Evolutionary conservation across 2,113 vertebrate species (phyloP), one percentile per base, ranked within the genome.

Genomic region (Seriola rivoliana): DNA sequence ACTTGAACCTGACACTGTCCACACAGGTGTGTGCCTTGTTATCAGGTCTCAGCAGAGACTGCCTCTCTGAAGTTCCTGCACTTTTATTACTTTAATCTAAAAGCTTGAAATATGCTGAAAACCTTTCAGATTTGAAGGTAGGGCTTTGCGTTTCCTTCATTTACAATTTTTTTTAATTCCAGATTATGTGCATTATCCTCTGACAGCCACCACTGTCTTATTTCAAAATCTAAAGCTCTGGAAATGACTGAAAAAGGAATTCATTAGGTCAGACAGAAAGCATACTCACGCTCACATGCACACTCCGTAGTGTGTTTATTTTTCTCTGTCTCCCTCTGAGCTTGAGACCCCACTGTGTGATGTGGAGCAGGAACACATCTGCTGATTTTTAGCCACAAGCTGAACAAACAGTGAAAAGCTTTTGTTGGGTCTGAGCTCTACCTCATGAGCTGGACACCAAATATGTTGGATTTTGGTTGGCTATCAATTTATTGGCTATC

Each of bases 361-460:
- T 81, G 71, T 71, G 58, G 40, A 58, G 68, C 32, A 50, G 44
- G 23, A 73, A 78, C 50, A 64, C 63, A 76, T 72, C 36, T 82
- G 77, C 54, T 63, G n/a, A 36, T 42, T 8, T 13, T 10, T 11
- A 69, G 71, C 29, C 32, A 55, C 60, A 70, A 71, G 69, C 73
- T 85, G 75, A 78, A 82, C n/a, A 83, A 85, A 82, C 63, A 44
- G 34, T 36, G 34, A 4, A 36, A 36, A 36, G 29, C 29, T 29
- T 29, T 29, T 29, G 29, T 29, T 29, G 29, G 29, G 29, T 29
- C 2, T 29, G 29, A 29, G 29, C 29, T 29, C 2, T 29, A 29
- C 29, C 2, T 29, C 29, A 29, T 29, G 29, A 29, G 29, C 29
- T 29, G 29, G 29, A 29, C 29, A 29, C 29, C 29, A 29, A 29